These are phyloP conservation scores for Gallinago paraguaiae DNA, from an alignment of 2,113 vertebrate genomes.

Conservation along the genomic window DNA sequence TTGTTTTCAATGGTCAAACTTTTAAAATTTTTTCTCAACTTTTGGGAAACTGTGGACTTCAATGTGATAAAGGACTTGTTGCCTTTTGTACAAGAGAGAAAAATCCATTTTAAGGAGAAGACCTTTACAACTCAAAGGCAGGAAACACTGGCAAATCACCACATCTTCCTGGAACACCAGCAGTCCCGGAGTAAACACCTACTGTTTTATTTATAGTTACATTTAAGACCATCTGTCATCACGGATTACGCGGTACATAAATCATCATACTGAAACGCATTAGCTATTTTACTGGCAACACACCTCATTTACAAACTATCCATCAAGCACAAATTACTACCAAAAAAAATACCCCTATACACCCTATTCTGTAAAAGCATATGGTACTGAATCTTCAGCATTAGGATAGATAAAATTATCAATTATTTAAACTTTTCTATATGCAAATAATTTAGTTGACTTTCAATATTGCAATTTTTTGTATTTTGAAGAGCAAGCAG, in stretches of 20 bases:
- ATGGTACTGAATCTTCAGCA: background rate
- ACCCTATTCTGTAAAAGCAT: constrained; percentile 19
- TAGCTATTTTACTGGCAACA: constrained; percentile 50
- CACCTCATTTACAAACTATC: constrained; percentile 49
- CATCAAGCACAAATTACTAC: constrained; percentile 22
- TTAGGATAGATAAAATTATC: constrained; percentile 21
- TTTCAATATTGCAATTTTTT: constrained; percentile 34
- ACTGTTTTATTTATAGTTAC: constrained; percentile 61
- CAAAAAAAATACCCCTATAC: background rate
- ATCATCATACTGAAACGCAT: constrained; percentile 56
- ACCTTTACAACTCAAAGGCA: background rate
- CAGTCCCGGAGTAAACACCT: constrained; percentile 39
- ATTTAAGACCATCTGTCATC: constrained; percentile 57
- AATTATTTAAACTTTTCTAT: constrained; percentile 15
- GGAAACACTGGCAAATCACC: background rate
- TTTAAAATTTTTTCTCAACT: background rate
- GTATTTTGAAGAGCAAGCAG: background rate
- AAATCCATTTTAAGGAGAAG: background rate
- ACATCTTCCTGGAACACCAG: background rate
- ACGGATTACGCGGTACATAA: constrained; percentile 52
- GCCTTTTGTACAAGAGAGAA: background rate
- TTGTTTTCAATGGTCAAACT: background rate
- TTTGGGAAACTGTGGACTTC: background rate
- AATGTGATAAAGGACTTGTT: background rate
- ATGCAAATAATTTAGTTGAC: constrained; percentile 28